A percentile compares a stretch with the other conserved stretches of the same genome.
Evolutionary conservation across 2,888 invertebrate genomes (phyloP).

Genomic region (Conops quadrifasciatus): DNA sequence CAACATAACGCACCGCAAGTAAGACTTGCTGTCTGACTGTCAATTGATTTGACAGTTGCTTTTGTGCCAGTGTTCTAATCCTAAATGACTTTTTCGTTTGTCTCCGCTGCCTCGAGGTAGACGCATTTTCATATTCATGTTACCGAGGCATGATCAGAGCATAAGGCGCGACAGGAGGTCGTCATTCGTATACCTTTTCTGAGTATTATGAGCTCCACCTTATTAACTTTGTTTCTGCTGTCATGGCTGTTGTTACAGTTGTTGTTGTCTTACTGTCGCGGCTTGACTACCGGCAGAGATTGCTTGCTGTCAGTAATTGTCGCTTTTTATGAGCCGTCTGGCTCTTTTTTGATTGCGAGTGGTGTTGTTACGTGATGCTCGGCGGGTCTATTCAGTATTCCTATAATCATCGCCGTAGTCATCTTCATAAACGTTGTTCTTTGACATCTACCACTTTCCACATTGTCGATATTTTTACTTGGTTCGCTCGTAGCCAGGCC

Average conservation of each 20-base stretch:
- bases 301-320: slow-evolving; percentile 55
- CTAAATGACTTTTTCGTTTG: slow-evolving; percentile 20
- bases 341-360: slow-evolving; percentile 16
- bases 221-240: slow-evolving; percentile 14
- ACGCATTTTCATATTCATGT: neutral
- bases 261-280: slow-evolving; percentile 13
- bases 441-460: neutral
- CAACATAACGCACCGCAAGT: slow-evolving; percentile 11
- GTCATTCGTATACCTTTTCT: slow-evolving; percentile 12
- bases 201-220: slow-evolving; percentile 24
- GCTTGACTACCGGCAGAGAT: slow-evolving; percentile 38
- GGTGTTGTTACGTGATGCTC: slow-evolving; percentile 16
- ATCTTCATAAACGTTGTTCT: neutral
- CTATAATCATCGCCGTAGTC: no score
- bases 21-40: slow-evolving; percentile 17
- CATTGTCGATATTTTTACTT: neutral
- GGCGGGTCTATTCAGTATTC: slow-evolving; percentile 14
- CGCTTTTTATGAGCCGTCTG: slow-evolving; percentile 53
- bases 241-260: slow-evolving; percentile 6
- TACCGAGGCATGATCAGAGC: slow-evolving; percentile 20
- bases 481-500: neutral
- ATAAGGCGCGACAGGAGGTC: slow-evolving; percentile 42
- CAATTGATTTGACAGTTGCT: slow-evolving; percentile 28
- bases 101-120: neutral
- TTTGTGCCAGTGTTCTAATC: slow-evolving; percentile 21